These are phyloP conservation scores for Cossypha polioptera DNA, from an alignment of 2,797 vertebrate genomes.

Conservation along the genomic window DNA sequence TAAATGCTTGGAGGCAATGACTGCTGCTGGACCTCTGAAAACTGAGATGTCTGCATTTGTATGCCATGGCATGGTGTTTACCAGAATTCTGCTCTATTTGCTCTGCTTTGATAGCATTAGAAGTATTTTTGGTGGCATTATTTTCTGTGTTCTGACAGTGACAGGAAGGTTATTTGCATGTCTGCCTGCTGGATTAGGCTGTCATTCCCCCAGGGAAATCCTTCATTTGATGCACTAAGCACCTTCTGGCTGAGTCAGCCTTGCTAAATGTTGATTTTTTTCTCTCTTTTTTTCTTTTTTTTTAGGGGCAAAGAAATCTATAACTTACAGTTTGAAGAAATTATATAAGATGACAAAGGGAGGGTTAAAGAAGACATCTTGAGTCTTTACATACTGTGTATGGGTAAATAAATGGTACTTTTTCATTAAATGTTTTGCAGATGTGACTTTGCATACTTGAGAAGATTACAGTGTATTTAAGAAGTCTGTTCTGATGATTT, in stretches of 20 bases:
- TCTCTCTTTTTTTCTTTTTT: neutral
- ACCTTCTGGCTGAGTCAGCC: neutral
- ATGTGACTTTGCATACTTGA: neutral
- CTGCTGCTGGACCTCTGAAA: neutral
- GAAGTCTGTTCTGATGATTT: neutral
- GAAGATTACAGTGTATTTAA: neutral
- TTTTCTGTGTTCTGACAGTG: neutral
- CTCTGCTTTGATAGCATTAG: neutral
- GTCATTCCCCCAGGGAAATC: neutral
- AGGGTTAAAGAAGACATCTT: conserved; percentile 79
- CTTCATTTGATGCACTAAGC: neutral
- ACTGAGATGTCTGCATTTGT: neutral
- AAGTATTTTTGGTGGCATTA: neutral
- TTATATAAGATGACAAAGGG: conserved; percentile 92
- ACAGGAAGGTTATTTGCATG: neutral
- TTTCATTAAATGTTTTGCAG: conserved; percentile 37
- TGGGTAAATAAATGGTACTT: conserved; percentile 65
- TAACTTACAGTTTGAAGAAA: conserved; percentile 89
- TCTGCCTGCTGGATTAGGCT: neutral
- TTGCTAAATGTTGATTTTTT: neutral
- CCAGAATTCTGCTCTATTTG: neutral
- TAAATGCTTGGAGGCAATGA: neutral
- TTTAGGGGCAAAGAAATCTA: conserved; percentile 86
- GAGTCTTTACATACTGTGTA: neutral
- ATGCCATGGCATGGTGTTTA: neutral